Percentiles rank a stretch among this genome's conserved stretches.
Evolutionary conservation across 2,888 invertebrate species (phyloP).

Genomic region (Polydrusus cervinus): DNA sequence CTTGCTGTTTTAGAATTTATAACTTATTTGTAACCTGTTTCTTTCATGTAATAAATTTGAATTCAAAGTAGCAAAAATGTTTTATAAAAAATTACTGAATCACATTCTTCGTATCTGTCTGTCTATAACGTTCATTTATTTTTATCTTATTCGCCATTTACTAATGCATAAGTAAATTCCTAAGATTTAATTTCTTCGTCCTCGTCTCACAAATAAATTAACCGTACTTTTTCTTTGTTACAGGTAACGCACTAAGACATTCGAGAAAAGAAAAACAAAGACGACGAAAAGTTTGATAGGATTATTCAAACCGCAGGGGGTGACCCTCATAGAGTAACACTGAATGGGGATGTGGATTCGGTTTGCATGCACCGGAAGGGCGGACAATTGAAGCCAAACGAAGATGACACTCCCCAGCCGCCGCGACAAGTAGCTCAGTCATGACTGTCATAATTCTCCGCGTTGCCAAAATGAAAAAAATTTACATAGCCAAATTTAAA

Average conservation of each 20-base stretch:
- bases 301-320: slow-evolving; percentile 46
- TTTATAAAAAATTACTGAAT: too few relatives aligned
- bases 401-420: slow-evolving; percentile 66
- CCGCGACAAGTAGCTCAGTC: not conserved
- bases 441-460: too few relatives aligned
- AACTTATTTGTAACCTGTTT: too few relatives aligned
- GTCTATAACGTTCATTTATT: too few relatives aligned
- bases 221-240: slow-evolving; percentile 30
- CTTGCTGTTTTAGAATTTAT: too few relatives aligned
- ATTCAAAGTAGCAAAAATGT: too few relatives aligned
- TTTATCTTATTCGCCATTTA: too few relatives aligned
- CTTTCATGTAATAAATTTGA: too few relatives aligned
- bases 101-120: too few relatives aligned
- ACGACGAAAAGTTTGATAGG: slow-evolving; percentile 34
- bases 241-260: slow-evolving; percentile 37
- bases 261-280: slow-evolving; percentile 28
- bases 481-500: too few relatives aligned
- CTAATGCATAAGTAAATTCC: not conserved
- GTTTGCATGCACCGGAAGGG: slow-evolving; percentile 59
- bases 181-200: not conserved
- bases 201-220: not conserved
- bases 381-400: slow-evolving; percentile 69
- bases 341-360: slow-evolving; percentile 43
- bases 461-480: too few relatives aligned
- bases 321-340: slow-evolving; percentile 16